Conservation (phyloP, 2,113 vertebrate species). For the Acinonyx jubatus region DNA sequence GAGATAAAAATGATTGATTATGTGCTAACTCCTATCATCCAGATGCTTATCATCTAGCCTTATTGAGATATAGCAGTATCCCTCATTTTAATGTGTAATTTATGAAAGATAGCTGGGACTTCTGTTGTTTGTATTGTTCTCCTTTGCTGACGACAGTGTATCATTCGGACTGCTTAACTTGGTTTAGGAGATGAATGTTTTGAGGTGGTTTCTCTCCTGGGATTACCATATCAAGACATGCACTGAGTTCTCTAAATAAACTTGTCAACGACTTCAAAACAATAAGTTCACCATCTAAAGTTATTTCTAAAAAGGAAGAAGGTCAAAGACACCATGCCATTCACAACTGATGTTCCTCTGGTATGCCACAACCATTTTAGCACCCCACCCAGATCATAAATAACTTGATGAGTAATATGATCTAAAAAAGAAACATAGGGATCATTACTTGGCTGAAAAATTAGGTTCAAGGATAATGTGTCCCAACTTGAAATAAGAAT, state of each 20-base stretch:
- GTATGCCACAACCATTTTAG: neutral
- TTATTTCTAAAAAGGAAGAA: neutral
- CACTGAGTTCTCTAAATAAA: neutral
- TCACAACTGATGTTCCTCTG: neutral
- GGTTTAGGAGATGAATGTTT: neutral
- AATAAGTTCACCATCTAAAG: neutral
- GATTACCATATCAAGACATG: neutral
- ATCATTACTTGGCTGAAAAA: slow-evolving; percentile 65
- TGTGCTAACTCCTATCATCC: neutral
- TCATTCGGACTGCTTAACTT: neutral
- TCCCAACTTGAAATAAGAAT: slow-evolving; percentile 6
- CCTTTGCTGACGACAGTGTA: neutral
- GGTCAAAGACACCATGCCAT: neutral
- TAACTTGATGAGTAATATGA: slow-evolving; percentile 55
- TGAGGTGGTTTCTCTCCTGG: neutral
- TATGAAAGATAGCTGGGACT: neutral
- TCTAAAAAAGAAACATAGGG: slow-evolving; percentile 55
- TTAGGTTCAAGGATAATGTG: slow-evolving; percentile 55
- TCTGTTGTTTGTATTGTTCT: neutral
- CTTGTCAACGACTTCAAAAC: neutral
- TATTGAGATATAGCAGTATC: neutral
- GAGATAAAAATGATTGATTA: neutral
- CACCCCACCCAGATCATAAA: slow-evolving; percentile 53
- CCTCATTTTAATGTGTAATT: neutral
- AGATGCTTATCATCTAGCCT: neutral